Conservation (phyloP, 2,888 invertebrate genomes). For the Anthoptus insignis region DNA sequence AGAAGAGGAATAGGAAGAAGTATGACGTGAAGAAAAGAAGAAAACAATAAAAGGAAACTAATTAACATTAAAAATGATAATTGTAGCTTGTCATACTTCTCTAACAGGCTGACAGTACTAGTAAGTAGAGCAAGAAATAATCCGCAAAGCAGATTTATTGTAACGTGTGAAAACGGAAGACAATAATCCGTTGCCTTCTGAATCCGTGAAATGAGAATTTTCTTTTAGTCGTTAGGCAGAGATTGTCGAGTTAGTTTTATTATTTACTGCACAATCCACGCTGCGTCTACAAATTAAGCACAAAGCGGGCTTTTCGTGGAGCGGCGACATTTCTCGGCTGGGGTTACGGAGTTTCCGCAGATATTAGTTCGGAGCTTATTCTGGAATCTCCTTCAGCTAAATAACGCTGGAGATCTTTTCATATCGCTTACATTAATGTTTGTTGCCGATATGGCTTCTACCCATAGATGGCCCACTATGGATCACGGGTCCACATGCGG, state of each 20-base stretch:
- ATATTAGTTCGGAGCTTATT: constrained; percentile 23
- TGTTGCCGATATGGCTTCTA: too few species aligned
- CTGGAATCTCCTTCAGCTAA: constrained; percentile 17
- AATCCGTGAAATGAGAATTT: constrained; percentile 19
- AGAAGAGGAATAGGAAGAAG: too few species aligned
- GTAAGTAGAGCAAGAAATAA: constrained; percentile 7
- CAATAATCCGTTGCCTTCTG: constrained; percentile 24
- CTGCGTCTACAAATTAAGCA: constrained; percentile 57
- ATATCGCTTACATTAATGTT: neutral
- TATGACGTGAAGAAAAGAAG: too few species aligned
- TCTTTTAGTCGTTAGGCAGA: constrained; percentile 18
- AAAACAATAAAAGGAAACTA: too few species aligned
- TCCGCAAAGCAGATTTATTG: neutral
- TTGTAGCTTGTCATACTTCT: too few species aligned
- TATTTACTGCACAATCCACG: constrained; percentile 54
- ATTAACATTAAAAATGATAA: too few species aligned
- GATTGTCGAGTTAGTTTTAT: constrained; percentile 45
- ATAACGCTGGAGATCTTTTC: neutral
- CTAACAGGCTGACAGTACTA: too few species aligned
- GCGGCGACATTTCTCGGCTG: constrained; percentile 57
- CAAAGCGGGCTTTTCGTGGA: constrained; percentile 52
- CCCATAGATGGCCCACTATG: too few species aligned
- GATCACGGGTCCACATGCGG: too few species aligned
- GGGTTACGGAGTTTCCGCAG: constrained; percentile 44
- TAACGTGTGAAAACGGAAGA: constrained; percentile 23